Percentiles rank a stretch among this genome's conserved stretches.
Conservation (phyloP, 2,888 invertebrate genomes). For the Synanthedon formicaeformis region DNA sequence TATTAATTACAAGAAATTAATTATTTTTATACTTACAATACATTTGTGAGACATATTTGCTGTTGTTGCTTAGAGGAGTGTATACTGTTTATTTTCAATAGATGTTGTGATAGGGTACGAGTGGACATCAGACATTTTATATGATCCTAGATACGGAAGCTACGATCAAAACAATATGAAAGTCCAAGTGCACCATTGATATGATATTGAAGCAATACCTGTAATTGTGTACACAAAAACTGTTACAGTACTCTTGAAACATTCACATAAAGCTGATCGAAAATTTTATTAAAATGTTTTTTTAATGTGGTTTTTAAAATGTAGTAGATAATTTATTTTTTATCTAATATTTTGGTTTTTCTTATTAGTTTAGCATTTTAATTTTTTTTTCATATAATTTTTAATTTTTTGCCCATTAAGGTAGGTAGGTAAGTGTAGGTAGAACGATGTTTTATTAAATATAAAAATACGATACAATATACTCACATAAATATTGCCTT, state of each 20-base stretch:
- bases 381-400: no score
- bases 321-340: no score
- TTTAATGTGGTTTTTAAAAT: no score
- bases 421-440: no score
- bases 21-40: background rate
- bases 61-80: slow-evolving; percentile 8
- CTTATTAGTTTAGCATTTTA: no score
- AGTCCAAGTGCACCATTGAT: slow-evolving; percentile 10
- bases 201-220: slow-evolving; percentile 11
- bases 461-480: no score
- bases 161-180: background rate
- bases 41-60: slow-evolving; percentile 1
- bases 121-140: slow-evolving; percentile 35
- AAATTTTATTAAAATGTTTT: no score
- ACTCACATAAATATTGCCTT: no score
- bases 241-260: background rate
- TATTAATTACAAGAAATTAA: background rate
- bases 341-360: no score
- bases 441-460: no score
- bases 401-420: no score
- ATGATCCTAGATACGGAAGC: slow-evolving; percentile 45
- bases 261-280: no score
- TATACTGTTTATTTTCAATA: slow-evolving; percentile 16
- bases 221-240: slow-evolving; percentile 16
- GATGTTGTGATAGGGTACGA: slow-evolving; percentile 24